Base-by-base conservation (phyloP, 2,888 invertebrate species). In the Camponotus fellah region DNA sequence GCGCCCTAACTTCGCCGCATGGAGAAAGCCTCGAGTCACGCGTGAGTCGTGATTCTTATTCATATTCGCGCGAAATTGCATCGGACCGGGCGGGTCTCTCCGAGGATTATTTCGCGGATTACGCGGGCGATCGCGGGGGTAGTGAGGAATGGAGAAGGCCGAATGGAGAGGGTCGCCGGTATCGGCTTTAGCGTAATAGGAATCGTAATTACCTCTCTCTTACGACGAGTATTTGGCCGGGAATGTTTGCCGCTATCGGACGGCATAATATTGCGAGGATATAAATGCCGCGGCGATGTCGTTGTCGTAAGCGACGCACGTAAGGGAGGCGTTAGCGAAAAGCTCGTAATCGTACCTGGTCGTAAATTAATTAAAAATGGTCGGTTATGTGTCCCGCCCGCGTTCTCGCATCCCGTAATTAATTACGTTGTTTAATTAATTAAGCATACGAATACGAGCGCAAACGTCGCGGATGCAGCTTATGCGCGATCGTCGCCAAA, bases 1-100 rank as follows among this genome's bases (percentile, higher is more conserved):
- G 90, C 90, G 89, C 89, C 90, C 89, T 85, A 85, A 89, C 82
- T 74, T 46, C 66, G 72, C 26, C 68, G 56, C 40, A 60, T 81
- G 84, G 84, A 68, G 86, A 85, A 83, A 82, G 84, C 69, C 68
- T 79, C 71, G 65, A 89, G 89, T 84, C 85, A 86, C 91, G 89
- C 86, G 89, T 86, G 88, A 87, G 86, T 81, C 79, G 79, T 83
- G 89, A 87, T 71, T 69, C 82, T 87, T 85, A 84, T 86, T 89
- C 86, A 86, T 88, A 68, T 81, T 62, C 76, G 14, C 21, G 60
- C 83, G 84, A 86, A 83, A 89, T 89, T 89, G 69, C 84, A 79
- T 71, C 62, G 65, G 72, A 80, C 82, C 58, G 56, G 26, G 9
- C 26, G 46, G 10, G 21, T 71, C 72, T 34, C 56, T 49, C 49